Evolutionary conservation across 2,888 invertebrate genomes (phyloP).

Genomic region (Drosophila nr. perissopoda): DNA sequence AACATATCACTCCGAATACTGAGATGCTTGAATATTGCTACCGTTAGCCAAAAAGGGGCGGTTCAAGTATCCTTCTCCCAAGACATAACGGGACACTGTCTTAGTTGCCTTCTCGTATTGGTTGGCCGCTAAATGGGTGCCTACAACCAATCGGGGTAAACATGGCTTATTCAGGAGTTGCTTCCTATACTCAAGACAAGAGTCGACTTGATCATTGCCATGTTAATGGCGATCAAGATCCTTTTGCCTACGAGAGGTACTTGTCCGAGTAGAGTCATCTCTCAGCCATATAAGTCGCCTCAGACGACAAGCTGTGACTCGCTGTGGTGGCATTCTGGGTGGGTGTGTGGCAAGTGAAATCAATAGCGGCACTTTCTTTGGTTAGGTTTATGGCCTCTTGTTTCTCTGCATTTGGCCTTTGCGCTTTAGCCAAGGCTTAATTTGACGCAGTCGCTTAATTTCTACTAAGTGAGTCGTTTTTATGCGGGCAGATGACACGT

Average conservation of each 20-base stretch:
- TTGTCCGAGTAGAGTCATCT: background rate
- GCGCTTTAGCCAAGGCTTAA: conserved; percentile 31
- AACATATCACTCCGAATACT: background rate
- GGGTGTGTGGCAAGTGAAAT: conserved; percentile 30
- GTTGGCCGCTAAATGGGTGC: background rate
- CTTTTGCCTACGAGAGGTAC: background rate
- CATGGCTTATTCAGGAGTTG: background rate
- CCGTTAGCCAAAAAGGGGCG: background rate
- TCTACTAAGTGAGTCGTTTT: conserved; percentile 53
- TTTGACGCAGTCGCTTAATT: conserved; percentile 44
- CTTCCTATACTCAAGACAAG: background rate
- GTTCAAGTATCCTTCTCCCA: background rate
- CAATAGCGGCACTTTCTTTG: conserved; percentile 40
- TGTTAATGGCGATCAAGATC: background rate
- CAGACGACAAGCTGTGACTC: background rate
- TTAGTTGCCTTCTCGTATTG: background rate
- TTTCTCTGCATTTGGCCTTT: conserved; percentile 4
- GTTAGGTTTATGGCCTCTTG: conserved; percentile 19
- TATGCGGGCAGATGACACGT: conserved; percentile 22
- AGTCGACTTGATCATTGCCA: background rate
- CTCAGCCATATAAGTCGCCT: background rate
- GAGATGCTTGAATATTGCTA: background rate
- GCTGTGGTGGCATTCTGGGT: background rate
- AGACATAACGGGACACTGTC: background rate
- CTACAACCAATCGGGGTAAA: background rate